Conservation (phyloP, 2,797 vertebrate genomes). For the Agapornis canus region DNA sequence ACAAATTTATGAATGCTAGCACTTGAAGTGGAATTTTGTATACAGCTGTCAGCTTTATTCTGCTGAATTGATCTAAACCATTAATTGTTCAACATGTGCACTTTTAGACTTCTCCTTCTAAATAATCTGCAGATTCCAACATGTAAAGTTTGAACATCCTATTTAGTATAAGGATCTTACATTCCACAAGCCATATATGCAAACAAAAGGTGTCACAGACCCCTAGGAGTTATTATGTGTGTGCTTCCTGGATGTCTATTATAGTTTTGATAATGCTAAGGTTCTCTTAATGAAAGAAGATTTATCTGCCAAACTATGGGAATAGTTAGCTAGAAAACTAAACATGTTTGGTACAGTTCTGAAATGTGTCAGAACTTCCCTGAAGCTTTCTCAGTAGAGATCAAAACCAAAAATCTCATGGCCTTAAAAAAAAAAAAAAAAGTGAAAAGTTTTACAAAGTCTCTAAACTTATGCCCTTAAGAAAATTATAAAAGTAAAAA, state of each 20-base stretch:
- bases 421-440: not conserved
- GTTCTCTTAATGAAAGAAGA: not conserved
- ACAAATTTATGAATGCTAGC: not conserved
- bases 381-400: not conserved
- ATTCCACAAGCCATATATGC: not conserved
- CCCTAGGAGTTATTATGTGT: not conserved
- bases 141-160: not conserved
- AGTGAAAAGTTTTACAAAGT: not conserved
- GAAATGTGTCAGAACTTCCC: not conserved
- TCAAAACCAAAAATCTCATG: not conserved
- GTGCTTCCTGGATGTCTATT: not conserved
- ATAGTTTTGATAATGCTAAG: not conserved
- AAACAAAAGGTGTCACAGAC: not conserved
- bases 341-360: not conserved
- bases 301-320: not conserved
- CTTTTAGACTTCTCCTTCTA: not conserved
- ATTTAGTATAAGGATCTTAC: not conserved
- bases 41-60: not conserved
- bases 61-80: not conserved
- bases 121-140: not conserved
- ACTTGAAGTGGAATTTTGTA: not conserved
- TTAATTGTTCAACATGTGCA: not conserved
- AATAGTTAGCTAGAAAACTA: not conserved
- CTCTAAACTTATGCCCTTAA: not conserved
- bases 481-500: not conserved